phyloP scores from a whole-genome alignment of 2,888 invertebrate species.

The Lithodes maja region DNA sequence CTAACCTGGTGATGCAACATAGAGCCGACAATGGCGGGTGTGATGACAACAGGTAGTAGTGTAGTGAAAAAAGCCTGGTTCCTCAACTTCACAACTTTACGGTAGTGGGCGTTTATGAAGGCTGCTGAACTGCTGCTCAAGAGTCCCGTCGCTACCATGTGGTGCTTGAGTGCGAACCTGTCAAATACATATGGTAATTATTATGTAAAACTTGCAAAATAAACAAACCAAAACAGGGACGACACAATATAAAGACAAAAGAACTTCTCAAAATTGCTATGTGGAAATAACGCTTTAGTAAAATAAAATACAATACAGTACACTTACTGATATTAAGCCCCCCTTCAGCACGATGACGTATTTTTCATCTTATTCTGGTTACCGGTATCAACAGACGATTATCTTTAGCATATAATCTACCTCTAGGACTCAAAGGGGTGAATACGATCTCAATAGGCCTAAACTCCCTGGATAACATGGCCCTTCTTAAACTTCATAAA shows the following conservation, averaged over 20 bases:
- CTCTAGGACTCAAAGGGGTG: too few relatives aligned
- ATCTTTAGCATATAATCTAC: too few relatives aligned
- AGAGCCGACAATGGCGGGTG: constrained; percentile 32
- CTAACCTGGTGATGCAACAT: constrained; percentile 47
- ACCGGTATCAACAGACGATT: too few relatives aligned
- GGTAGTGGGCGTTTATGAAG: constrained; percentile 46
- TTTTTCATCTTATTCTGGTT: too few relatives aligned
- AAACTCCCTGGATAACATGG: too few relatives aligned
- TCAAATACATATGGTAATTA: background rate
- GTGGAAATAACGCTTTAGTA: too few relatives aligned
- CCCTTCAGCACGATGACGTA: too few relatives aligned
- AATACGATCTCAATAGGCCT: too few relatives aligned
- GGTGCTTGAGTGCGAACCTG: constrained; percentile 50
- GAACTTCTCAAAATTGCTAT: too few relatives aligned
- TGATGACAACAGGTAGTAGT: constrained; percentile 37
- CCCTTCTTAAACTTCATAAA: too few relatives aligned
- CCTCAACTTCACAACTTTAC: constrained; percentile 36
- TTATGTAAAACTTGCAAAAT: background rate
- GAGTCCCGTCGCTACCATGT: constrained; percentile 4
- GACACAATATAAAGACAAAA: background rate
- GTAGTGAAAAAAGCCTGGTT: constrained; percentile 28
- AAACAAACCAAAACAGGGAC: background rate
- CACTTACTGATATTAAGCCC: too few relatives aligned
- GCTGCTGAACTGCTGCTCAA: constrained; percentile 35
- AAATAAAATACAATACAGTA: too few relatives aligned